A percentile compares a stretch with the other conserved stretches of the same genome.
These are phyloP conservation scores for Amblyraja radiata DNA, from an alignment of 2,797 vertebrate species.

Conservation along the genomic window DNA sequence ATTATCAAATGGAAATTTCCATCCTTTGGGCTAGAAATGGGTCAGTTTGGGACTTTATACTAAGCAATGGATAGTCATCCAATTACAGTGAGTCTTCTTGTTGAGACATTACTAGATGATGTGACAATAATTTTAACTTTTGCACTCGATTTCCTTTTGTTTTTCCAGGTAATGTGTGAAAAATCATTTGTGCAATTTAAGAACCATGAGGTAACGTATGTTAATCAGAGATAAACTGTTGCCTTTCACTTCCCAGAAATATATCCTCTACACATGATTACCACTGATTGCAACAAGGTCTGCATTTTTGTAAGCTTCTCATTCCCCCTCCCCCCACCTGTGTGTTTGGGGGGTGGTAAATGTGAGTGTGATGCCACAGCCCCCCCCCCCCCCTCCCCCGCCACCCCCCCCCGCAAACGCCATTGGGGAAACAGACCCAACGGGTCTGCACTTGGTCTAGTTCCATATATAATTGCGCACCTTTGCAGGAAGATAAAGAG, in stretches of 20 bases:
- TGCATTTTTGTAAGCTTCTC: neutral
- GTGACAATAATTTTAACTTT: neutral
- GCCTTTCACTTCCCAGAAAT: neutral
- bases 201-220: neutral
- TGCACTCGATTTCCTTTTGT: neutral
- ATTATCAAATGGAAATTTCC: neutral
- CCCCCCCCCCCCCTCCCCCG: no score
- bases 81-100: neutral
- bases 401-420: no score
- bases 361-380: no score
- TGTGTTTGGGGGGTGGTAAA: no score
- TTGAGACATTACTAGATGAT: neutral
- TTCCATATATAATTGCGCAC: neutral
- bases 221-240: neutral
- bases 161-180: neutral
- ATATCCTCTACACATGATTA: neutral
- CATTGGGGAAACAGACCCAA: no score
- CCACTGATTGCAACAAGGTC: neutral
- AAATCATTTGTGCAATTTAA: neutral
- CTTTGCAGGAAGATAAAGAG: neutral
- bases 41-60: neutral
- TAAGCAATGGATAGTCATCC: neutral
- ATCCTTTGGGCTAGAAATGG: neutral
- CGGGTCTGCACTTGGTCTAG: no score
- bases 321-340: no score